Base-by-base conservation (phyloP, 2,888 invertebrate genomes). In the Drosophila subsilvestris region DNA sequence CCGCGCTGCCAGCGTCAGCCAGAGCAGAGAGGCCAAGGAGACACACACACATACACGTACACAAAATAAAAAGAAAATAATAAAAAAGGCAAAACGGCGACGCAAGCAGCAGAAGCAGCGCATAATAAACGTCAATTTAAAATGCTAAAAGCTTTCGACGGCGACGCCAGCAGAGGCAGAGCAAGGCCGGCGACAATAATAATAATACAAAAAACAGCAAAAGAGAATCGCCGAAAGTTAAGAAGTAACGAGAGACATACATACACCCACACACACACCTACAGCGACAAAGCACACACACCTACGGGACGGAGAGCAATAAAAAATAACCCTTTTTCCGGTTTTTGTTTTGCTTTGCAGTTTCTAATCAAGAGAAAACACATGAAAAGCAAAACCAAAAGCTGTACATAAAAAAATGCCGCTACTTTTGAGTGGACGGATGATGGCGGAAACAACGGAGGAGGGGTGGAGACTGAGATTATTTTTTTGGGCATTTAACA, bases 91-190 rank as follows among this genome's bases (percentile, higher is more conserved):
- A 73, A 48, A 58, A 67, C 56, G 32, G 51, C 44, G 27, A 29
- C 61, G 51, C 53, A 14, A 37, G n/a, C 14, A 47, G 66, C 45
- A 18, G 48, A 44, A 25, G 37, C 63, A 49, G 59, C 75, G 86
- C 86, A 84, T 84, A 88, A 88, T 88, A 84, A 84, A 88, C 84
- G 84, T 88, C 88, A 88, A 84, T 88, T 88, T 88, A 88, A 88
- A 84, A 84, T 88, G 88, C 84, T 88, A 88, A 88, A 86, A 88
- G 70, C 70, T 53, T 75, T 75, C 73, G 69, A 56, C 73, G 32
- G 56, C 71, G 53, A 44, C 70, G 57, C 32, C 66, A 54, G 48
- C 67, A 57, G 53, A 51, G 57, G 12, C 60, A 68, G 49, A 27
- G 67, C 25, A 67, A 65, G 63, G 83, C 74, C 83, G 83, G 79